phyloP scores from a whole-genome alignment of 2,797 vertebrate genomes.

The Linurgus olivaceus region DNA sequence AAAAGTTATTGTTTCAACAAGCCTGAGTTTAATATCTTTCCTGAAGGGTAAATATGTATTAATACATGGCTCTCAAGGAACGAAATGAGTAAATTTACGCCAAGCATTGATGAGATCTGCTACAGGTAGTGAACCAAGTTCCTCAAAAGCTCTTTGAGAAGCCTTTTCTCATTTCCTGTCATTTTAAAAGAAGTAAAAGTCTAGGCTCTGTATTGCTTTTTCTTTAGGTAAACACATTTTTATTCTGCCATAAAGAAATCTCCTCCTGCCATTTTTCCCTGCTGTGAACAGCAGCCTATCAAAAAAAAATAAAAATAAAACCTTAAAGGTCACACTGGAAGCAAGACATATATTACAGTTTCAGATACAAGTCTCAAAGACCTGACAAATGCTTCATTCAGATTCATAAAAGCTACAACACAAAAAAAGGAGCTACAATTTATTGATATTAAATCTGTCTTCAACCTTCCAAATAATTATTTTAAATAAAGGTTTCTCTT shows the following conservation, averaged over 20 bases:
- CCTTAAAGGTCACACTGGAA: constrained; percentile 56
- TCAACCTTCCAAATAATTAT: not conserved
- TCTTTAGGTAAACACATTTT: constrained; percentile 50
- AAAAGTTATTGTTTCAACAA: not conserved
- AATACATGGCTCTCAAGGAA: not conserved
- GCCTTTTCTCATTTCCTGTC: constrained; percentile 14
- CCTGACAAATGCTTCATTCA: not conserved
- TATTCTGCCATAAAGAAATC: constrained; percentile 38
- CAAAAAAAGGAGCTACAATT: not conserved
- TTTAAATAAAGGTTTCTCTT: not conserved
- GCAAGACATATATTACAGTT: not conserved
- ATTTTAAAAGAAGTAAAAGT: constrained; percentile 25
- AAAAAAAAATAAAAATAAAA: constrained; percentile 45
- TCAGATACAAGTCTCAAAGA: not conserved
- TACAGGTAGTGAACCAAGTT: not conserved
- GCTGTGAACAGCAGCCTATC: constrained; percentile 30
- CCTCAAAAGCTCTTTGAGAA: not conserved
- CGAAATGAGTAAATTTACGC: not conserved
- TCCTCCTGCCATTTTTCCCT: constrained; percentile 26
- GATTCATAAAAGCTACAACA: not conserved
- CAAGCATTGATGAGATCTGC: not conserved
- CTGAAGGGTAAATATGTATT: not conserved
- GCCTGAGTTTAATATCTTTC: not conserved
- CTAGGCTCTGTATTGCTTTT: not conserved
- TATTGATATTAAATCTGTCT: not conserved